Percentiles rank a stretch among this genome's conserved stretches.
Evolutionary conservation across 2,797 vertebrate species (phyloP).

Genomic region (Cuniculus paca): DNA sequence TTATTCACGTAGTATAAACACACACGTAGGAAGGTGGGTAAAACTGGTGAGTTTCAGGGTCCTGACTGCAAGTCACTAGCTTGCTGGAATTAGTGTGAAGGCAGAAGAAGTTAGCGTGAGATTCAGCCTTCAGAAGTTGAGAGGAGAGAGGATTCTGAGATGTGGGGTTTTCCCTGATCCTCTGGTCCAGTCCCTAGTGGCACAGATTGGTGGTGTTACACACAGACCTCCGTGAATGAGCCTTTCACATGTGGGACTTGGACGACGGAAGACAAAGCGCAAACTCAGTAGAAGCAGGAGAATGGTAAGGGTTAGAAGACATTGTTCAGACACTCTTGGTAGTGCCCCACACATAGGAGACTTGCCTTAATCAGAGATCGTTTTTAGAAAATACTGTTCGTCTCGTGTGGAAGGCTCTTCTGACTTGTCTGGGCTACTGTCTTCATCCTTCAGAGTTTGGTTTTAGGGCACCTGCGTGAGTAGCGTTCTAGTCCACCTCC

Average conservation of each 20-base stretch:
- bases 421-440: neutral
- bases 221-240: neutral
- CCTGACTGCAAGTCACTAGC: neutral
- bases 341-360: neutral
- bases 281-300: neutral
- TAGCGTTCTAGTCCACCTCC: neutral
- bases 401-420: neutral
- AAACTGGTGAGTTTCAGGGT: neutral
- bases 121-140: conserved; percentile 9
- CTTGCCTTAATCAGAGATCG: neutral
- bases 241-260: neutral
- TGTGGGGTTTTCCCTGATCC: neutral
- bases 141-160: neutral
- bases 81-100: neutral
- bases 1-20: neutral
- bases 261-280: neutral
- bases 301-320: neutral
- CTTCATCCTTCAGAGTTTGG: neutral
- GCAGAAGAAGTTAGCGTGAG: neutral
- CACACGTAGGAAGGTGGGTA: neutral
- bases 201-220: neutral
- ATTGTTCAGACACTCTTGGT: neutral
- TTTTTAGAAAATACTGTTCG: neutral
- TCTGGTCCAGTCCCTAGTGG: neutral
- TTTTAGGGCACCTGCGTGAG: neutral